A percentile compares a stretch with the other conserved stretches of the same genome.
Evolutionary conservation across 2,888 invertebrate genomes (phyloP).

Genomic region (Orthosia cruda): DNA sequence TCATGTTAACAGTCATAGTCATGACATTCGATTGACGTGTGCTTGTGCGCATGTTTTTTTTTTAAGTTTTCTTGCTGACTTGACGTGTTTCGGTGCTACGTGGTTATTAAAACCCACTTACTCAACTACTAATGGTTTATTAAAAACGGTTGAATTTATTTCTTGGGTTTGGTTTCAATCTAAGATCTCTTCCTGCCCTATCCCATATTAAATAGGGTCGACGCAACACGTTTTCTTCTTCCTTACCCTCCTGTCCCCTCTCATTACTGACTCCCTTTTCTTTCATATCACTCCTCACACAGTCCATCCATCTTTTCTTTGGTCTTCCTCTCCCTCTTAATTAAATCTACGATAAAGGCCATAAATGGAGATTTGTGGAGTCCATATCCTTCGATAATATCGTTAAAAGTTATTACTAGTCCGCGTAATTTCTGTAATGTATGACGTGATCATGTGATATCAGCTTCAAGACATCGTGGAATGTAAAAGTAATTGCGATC

Average conservation of each 20-base stretch:
- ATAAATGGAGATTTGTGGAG: constrained; percentile 78
- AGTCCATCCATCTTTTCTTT: too few species aligned
- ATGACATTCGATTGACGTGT: constrained; percentile 46
- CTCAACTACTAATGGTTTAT: constrained; percentile 17
- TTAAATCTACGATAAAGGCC: constrained; percentile 72
- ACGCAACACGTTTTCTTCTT: too few species aligned
- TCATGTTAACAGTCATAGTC: constrained; percentile 28
- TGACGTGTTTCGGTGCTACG: constrained; percentile 4
- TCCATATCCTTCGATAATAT: constrained; percentile 72
- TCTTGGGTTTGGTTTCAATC: constrained; percentile 69
- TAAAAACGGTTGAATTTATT: constrained; percentile 40
- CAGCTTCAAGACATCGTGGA: constrained; percentile 36
- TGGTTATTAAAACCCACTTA: constrained; percentile 13
- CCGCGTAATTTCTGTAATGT: constrained; percentile 51
- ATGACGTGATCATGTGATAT: constrained; percentile 52
- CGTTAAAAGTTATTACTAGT: constrained; percentile 70
- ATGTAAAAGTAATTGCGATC: constrained; percentile 39
- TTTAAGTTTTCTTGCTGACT: constrained; percentile 2
- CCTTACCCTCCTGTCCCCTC: too few species aligned
- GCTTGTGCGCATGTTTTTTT: constrained; percentile 4
- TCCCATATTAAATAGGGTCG: too few species aligned
- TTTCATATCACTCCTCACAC: too few species aligned
- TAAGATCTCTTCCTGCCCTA: constrained; percentile 31
- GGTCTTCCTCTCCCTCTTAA: constrained; percentile 16
- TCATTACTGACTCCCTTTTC: too few species aligned